phyloP scores from a whole-genome alignment of 2,888 invertebrate species.

The Apodemia duryi region DNA sequence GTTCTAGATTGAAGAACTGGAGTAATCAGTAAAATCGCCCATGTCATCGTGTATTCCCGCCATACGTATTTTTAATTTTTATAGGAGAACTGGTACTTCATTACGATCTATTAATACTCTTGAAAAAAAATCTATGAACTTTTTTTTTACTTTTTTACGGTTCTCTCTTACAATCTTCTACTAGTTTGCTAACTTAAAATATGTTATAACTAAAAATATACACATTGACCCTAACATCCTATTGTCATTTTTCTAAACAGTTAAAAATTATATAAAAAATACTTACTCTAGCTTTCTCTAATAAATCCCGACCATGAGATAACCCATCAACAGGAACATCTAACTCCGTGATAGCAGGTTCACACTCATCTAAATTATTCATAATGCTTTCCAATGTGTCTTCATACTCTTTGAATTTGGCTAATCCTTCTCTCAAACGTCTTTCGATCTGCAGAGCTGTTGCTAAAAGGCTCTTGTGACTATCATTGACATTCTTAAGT shows the following conservation, averaged over 20 bases:
- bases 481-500: conserved; percentile 93
- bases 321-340: conserved; percentile 87
- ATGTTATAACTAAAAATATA: too few relatives aligned
- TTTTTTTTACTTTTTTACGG: too few relatives aligned
- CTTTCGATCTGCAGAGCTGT: conserved; percentile 95
- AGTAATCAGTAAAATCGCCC: too few relatives aligned
- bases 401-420: conserved; percentile 96
- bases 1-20: too few relatives aligned
- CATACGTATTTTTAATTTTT: too few relatives aligned
- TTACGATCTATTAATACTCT: too few relatives aligned
- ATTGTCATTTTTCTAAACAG: too few relatives aligned
- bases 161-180: too few relatives aligned
- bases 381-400: conserved; percentile 92
- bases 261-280: background rate
- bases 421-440: conserved; percentile 90
- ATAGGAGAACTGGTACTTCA: too few relatives aligned
- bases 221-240: background rate
- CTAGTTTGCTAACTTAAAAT: too few relatives aligned
- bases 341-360: conserved; percentile 87
- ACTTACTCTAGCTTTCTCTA: conserved; percentile 87
- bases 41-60: too few relatives aligned
- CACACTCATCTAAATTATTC: conserved; percentile 88
- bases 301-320: conserved; percentile 83
- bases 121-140: too few relatives aligned
- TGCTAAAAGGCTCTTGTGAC: conserved; percentile 92